A percentile compares a stretch with the other conserved stretches of the same genome.
These are phyloP conservation scores for Cryptotermes secundus DNA, from an alignment of 1,140 invertebrate genomes.

Conservation along the genomic window DNA sequence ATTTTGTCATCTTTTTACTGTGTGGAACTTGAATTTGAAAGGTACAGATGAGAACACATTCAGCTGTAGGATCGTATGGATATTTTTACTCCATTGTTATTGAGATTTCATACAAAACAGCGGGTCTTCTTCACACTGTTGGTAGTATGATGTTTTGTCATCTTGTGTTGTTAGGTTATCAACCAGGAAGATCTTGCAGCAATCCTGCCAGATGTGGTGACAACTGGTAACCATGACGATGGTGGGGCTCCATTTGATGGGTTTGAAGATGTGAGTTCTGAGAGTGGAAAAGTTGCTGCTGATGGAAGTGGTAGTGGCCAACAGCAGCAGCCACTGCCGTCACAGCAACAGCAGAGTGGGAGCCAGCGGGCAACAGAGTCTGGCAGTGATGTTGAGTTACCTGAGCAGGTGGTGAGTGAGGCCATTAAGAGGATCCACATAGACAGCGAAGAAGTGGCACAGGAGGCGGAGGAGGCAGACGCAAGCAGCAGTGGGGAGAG, in stretches of 20 bases:
- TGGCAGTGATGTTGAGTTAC: constrained; percentile 68
- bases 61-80: background rate
- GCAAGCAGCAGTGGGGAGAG: constrained; percentile 50
- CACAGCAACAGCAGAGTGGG: constrained; percentile 24
- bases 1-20: background rate
- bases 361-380: constrained; percentile 47
- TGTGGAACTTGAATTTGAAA: background rate
- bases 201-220: constrained; percentile 58
- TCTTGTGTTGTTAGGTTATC: constrained; percentile 52
- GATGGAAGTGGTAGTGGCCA: background rate
- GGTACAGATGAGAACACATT: background rate
- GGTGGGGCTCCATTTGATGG: constrained; percentile 59
- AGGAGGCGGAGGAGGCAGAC: constrained; percentile 60
- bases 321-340: background rate
- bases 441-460: constrained; percentile 40
- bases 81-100: background rate
- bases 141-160: background rate
- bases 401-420: constrained; percentile 63
- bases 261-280: constrained; percentile 52
- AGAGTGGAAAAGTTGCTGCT: constrained; percentile 36
- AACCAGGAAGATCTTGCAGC: constrained; percentile 68
- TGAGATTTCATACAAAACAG: background rate
- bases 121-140: background rate
- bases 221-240: constrained; percentile 51
- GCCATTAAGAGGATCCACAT: constrained; percentile 54